Conservation (phyloP, 1,140 invertebrate species). For the Vanessa atalanta region DNA sequence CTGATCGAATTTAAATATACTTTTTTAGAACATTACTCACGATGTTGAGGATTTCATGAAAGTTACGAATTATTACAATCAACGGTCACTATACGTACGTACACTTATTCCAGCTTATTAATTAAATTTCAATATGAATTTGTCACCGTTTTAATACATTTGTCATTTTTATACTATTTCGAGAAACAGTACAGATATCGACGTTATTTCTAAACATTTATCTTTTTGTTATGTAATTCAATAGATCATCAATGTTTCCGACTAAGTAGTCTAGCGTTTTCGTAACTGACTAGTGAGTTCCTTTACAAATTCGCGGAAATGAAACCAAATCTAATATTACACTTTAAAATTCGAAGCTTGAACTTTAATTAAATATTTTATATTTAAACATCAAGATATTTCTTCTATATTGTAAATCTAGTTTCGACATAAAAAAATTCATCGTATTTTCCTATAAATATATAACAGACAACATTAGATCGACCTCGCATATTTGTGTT, state of each 20-base stretch:
- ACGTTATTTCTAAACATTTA: too few species aligned
- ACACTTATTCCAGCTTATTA: neutral
- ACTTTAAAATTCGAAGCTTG: neutral
- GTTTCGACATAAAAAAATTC: neutral
- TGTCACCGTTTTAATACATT: too few species aligned
- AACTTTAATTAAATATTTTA: neutral
- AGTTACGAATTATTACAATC: neutral
- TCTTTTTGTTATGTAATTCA: neutral
- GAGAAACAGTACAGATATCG: too few species aligned
- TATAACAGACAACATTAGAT: neutral
- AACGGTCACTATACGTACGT: neutral
- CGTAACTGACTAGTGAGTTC: neutral
- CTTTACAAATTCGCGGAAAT: neutral
- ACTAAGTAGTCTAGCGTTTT: neutral
- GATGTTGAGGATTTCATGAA: neutral
- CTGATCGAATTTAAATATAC: neutral
- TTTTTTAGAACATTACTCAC: neutral
- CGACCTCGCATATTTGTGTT: neutral
- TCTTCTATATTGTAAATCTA: neutral
- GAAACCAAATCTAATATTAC: neutral
- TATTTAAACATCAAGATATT: constrained; percentile 5
- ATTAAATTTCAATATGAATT: neutral
- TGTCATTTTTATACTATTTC: too few species aligned
- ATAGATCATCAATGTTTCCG: neutral
- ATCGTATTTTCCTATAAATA: neutral